Conservation (phyloP, 2,797 vertebrate genomes). For the Tapera naevia region DNA sequence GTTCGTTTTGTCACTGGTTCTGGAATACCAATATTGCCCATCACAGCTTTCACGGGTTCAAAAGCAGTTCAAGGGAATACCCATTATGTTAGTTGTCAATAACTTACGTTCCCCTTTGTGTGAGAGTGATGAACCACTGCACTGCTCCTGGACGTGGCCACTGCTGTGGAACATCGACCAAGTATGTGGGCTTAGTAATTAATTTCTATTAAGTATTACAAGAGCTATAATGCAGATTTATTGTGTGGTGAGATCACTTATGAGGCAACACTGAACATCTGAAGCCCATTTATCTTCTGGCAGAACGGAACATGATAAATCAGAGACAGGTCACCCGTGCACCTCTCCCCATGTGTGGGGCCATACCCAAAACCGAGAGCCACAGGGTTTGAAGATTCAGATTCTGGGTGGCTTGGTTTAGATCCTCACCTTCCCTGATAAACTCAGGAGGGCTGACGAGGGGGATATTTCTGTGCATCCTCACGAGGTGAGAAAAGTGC, state of each 20-base stretch:
- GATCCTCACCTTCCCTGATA: neutral
- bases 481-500: neutral
- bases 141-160: neutral
- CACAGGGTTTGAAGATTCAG: neutral
- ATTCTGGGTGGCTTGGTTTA: neutral
- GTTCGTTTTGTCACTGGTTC: neutral
- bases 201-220: neutral
- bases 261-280: neutral
- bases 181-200: neutral
- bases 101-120: neutral
- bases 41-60: neutral
- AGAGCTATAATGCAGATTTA: neutral
- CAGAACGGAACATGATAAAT: neutral
- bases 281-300: neutral
- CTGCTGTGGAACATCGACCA: neutral
- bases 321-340: neutral
- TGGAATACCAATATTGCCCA: neutral
- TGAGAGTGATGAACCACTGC: neutral
- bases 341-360: fast-evolving
- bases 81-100: neutral
- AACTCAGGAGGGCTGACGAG: neutral
- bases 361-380: neutral
- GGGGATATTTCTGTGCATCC: neutral
- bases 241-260: neutral
- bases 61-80: neutral